These are phyloP conservation scores for Lamellibrachia luymesi DNA, from an alignment of 1,140 invertebrate genomes.

Conservation along the genomic window DNA sequence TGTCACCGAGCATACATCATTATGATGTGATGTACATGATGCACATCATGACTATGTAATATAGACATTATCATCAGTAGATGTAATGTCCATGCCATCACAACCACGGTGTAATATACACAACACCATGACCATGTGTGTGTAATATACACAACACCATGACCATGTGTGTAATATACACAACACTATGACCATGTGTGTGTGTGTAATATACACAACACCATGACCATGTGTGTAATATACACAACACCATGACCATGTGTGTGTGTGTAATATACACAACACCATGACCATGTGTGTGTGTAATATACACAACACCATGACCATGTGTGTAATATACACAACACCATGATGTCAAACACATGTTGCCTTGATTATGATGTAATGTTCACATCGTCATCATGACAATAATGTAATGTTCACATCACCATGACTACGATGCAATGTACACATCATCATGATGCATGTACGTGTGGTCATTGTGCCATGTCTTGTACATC, in stretches of 20 bases:
- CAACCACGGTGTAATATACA: neutral
- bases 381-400: neutral
- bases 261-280: too few species aligned
- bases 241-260: too few species aligned
- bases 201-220: too few species aligned
- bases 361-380: neutral
- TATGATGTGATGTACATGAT: neutral
- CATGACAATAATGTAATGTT: neutral
- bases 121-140: too few species aligned
- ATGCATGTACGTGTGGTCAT: neutral
- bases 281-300: too few species aligned
- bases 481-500: neutral
- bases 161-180: too few species aligned
- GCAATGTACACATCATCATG: neutral
- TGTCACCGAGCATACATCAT: neutral
- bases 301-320: neutral
- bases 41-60: neutral
- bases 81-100: neutral
- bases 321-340: neutral
- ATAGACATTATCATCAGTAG: neutral
- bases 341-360: too few species aligned
- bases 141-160: too few species aligned
- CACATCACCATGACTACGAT: neutral
- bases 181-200: too few species aligned
- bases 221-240: too few species aligned